phyloP scores from a whole-genome alignment of 2,888 invertebrate species.

The Stenoptilia bipunctidactyla region DNA sequence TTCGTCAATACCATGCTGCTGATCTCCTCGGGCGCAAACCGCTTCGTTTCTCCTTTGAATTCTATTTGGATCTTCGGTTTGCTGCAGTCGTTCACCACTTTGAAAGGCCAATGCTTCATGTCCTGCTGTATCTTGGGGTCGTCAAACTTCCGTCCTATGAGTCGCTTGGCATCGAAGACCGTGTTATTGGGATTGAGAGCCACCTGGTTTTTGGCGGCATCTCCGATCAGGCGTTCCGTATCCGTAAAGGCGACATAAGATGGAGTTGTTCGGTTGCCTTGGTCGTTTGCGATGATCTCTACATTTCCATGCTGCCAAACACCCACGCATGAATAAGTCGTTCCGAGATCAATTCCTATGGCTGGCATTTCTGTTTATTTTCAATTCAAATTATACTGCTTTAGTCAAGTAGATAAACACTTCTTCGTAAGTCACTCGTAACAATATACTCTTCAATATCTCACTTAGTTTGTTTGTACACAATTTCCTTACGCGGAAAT shows the following conservation, averaged over 20 bases:
- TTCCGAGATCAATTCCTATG: constrained; percentile 67
- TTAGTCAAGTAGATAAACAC: neutral
- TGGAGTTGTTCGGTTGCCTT: constrained; percentile 79
- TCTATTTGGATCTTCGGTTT: constrained; percentile 77
- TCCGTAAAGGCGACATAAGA: constrained; percentile 82
- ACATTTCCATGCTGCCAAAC: constrained; percentile 76
- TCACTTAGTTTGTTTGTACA: neutral
- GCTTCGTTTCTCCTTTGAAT: constrained; percentile 73
- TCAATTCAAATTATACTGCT: constrained; percentile 4
- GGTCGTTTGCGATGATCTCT: constrained; percentile 77
- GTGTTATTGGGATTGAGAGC: constrained; percentile 81
- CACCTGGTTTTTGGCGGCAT: constrained; percentile 78
- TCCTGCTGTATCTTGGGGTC: constrained; percentile 83
- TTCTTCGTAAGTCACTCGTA: neutral
- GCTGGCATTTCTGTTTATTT: constrained; percentile 42
- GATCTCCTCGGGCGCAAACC: constrained; percentile 78
- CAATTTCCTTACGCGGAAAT: neutral
- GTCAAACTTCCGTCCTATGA: constrained; percentile 83
- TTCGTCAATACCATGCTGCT: constrained; percentile 75
- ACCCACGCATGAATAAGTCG: constrained; percentile 67
- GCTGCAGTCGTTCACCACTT: constrained; percentile 73
- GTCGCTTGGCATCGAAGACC: constrained; percentile 84
- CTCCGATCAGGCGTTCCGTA: constrained; percentile 72
- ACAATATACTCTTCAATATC: neutral
- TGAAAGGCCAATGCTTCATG: constrained; percentile 87